Base-by-base conservation (phyloP, 2,888 invertebrate species). In the Chelonus formosanus region DNA sequence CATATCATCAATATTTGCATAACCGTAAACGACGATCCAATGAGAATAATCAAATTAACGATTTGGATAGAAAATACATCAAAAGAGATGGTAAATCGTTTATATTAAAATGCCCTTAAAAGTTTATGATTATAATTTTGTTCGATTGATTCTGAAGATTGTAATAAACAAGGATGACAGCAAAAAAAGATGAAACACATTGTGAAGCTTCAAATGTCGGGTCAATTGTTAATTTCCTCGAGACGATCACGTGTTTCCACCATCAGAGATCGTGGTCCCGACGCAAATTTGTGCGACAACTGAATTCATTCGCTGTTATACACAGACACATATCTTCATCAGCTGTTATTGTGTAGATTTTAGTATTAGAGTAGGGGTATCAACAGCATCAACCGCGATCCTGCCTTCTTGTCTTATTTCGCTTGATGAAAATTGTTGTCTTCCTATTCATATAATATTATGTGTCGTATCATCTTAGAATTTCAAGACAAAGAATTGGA, bases 31-130 rank as follows among this genome's bases (percentile, higher is more conserved):
- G 84, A n/a, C 78, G 80, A 7, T 71, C 76, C 40, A 74, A 65
- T 8, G 80, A 82, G 58, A 58, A 75, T 8, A 68, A 80, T 65
- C 76, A 78, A 44, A 75, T 79, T 59, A 70, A 73, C 31, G 82
- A 82, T 62, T 74, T 79, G 57, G 82, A 82, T 55, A 79, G 80
- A 66, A 84, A 84, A 69, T 76, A 81, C 53, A 68, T 74, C 35
- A 79, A 78, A 70, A 78, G 75, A 70, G 80, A 82, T 67, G 83
- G 84, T 84, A 65, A 71, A 78, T 68, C 34, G 52, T 20, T 53
- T 59, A 47, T 53, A 34, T 7, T 43, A 40, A 3, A 40, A 34
- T 50, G 54, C 34, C 47, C 6, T 58, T 63, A 47, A n/a, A 34
- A 47, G 6, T 47, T 34, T 47, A 35, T 35, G n/a, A 31, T 58